Evolutionary conservation across 2,113 vertebrate species (phyloP), one percentile per base, ranked within the genome.

Genomic region (Trogon surrucura): DNA sequence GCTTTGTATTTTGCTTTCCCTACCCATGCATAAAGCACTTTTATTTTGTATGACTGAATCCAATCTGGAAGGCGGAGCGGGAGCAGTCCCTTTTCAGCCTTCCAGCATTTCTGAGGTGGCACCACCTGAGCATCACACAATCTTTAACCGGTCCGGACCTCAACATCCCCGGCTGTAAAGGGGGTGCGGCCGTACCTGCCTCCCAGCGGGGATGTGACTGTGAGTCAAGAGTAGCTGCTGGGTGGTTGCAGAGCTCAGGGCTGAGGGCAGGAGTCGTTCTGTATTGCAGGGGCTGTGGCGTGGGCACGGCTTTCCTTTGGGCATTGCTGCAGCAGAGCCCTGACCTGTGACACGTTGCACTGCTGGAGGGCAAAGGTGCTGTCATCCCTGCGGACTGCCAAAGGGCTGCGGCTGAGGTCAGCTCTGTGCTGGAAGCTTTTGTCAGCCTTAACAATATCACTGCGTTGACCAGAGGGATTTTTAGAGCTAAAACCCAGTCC

Each of bases 391-490:
- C 0, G 0, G 64, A 4, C 50, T 54, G 88, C 65, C 66, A 26
- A 38, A 54, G 79, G 71, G 80, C 47, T 70, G n/a, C 13, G 50
- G 1, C 87, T 20, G 69, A 71, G 90, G 44, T 78, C 89, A 79
- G 57, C n/a, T 23, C 87, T 16, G 9, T 25, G 77, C 77, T 84
- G 87, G 80, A 36, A 14, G 77, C 89, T 93, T 92, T 85, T 91
- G 87, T 89, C 65, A 7, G 3, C 2, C 8, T 41, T 10, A 8
- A 89, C 80, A 89, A 79, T 74, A 51, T 50, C 44, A 27, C 19
- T 4, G 67, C 1, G 1, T 58, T 64, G 85, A 38, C 13, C 89
- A 80, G 51, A 73, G 30, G 13, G 25, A 36, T 80, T 53, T 71
- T 67, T 79, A 8, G 62, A 57, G 83, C 50, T 81, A 47, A 30